These are phyloP conservation scores for Strigamia transsilvanica DNA, from an alignment of 2,888 invertebrate species.

Conservation along the genomic window DNA sequence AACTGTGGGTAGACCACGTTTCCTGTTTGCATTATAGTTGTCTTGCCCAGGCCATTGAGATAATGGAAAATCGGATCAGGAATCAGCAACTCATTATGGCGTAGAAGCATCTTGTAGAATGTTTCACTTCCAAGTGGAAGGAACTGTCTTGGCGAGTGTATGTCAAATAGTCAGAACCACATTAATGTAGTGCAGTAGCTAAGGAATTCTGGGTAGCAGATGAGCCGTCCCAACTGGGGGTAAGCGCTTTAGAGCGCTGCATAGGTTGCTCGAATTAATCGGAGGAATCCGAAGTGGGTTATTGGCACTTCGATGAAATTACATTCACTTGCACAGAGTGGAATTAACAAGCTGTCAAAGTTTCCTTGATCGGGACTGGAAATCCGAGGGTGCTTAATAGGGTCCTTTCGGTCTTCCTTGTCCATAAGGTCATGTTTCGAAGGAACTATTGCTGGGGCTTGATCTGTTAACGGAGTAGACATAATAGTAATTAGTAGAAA, in stretches of 20 bases:
- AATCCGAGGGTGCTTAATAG: too few relatives aligned
- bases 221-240: background rate
- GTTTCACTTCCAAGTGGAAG: background rate
- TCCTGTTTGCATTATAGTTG: background rate
- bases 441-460: background rate
- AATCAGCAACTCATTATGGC: background rate
- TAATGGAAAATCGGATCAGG: background rate
- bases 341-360: too few relatives aligned
- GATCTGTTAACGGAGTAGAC: background rate
- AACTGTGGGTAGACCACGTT: background rate
- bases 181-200: background rate
- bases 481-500: too few relatives aligned
- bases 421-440: background rate
- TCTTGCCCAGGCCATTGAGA: background rate
- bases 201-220: background rate
- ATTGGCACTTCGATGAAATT: background rate
- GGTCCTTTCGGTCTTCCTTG: background rate
- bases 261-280: background rate
- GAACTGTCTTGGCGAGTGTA: too few relatives aligned
- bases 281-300: background rate
- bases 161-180: too few relatives aligned
- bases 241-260: background rate
- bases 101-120: background rate
- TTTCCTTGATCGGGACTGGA: too few relatives aligned
- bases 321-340: background rate